Percentiles rank a stretch among this genome's conserved stretches.
These are phyloP conservation scores for Gastrophryne carolinensis DNA, from an alignment of 2,797 vertebrate genomes.

Conservation along the genomic window DNA sequence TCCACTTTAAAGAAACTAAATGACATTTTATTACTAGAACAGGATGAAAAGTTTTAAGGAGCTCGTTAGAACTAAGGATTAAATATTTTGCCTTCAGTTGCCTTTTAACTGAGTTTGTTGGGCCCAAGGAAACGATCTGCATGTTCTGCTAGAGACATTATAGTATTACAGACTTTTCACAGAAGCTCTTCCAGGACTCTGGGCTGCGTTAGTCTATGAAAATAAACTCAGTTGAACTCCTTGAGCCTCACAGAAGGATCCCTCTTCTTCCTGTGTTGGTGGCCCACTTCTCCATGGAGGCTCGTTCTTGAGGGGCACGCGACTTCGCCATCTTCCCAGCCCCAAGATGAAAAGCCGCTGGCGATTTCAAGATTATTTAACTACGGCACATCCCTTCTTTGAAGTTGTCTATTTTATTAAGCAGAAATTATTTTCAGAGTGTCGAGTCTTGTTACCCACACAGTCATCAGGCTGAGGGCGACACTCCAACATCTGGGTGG, in stretches of 20 bases:
- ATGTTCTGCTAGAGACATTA: slow-evolving; percentile 9
- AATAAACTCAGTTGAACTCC: not conserved
- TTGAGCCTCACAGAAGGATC: not conserved
- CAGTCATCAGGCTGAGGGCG: slow-evolving; percentile 7
- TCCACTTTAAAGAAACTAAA: too few relatives aligned
- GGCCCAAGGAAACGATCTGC: not conserved
- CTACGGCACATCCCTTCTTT: slow-evolving; percentile 12
- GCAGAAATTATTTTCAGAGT: slow-evolving; percentile 14
- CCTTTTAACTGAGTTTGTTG: not conserved
- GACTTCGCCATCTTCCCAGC: not conserved
- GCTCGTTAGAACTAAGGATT: too few relatives aligned
- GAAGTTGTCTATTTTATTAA: slow-evolving; percentile 43
- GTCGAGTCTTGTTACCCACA: slow-evolving; percentile 7
- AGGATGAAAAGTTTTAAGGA: too few relatives aligned
- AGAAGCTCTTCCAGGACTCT: slow-evolving; percentile 15
- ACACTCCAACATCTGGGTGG: slow-evolving; percentile 42
- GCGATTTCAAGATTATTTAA: slow-evolving; percentile 37
- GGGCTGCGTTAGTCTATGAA: slow-evolving; percentile 13
- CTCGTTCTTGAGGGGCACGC: not conserved
- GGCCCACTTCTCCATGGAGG: not conserved
- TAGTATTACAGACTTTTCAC: slow-evolving; percentile 9
- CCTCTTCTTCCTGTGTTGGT: not conserved
- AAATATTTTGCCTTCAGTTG: not conserved
- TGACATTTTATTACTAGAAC: too few relatives aligned
- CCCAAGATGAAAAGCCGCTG: slow-evolving; percentile 13